Evolutionary conservation across 1,140 invertebrate genomes (phyloP), one percentile per base, ranked within the genome.

Genomic region (Drosophila lowei): DNA sequence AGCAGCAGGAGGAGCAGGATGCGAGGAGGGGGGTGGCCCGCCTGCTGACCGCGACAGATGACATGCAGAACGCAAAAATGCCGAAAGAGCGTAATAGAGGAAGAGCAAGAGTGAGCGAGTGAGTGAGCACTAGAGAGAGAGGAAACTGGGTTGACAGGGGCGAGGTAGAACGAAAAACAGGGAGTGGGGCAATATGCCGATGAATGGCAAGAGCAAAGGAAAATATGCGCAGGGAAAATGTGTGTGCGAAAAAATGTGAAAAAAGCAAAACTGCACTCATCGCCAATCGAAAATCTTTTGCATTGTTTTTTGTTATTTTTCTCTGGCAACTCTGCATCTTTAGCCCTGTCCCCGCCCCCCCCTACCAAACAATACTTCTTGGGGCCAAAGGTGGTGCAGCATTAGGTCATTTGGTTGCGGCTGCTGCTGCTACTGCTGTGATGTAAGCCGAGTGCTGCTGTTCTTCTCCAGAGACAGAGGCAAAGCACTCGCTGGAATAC

Each of bases 21-120:
- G 23, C 16, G 46, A 15, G 30, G 52, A 23, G 23, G 9, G 49
- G 47, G 53, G 46, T 18, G 18, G 49, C 49, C 59, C 81, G 80
- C 64, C 81, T 77, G 74, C 64, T 86, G 74, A 88, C 78, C 78
- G 70, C 78, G 70, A 61, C 74, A 83, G 83, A 88, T 86, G 83
- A 88, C 81, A 78, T 79, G 77, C 81, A 78, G 65, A 86, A 88
- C 66, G 76, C 59, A 48, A 42, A 52, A 56, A 53, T 56, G 46
- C 44, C 64, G 59, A 52, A 64, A 60, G 73, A 61, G 74, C 70
- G 72, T 38, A 38, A 3, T 38, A 38, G 34, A 65, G 49, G 28
- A 54, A 48, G 34, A 47, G 67, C 44, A 38, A 54, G 42, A 52
- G 42, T 64, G 65, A 54, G 61, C 18, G 28, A 43, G 55, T 60